These are phyloP conservation scores for Menura novaehollandiae DNA, from an alignment of 2,113 vertebrate genomes.

Conservation along the genomic window DNA sequence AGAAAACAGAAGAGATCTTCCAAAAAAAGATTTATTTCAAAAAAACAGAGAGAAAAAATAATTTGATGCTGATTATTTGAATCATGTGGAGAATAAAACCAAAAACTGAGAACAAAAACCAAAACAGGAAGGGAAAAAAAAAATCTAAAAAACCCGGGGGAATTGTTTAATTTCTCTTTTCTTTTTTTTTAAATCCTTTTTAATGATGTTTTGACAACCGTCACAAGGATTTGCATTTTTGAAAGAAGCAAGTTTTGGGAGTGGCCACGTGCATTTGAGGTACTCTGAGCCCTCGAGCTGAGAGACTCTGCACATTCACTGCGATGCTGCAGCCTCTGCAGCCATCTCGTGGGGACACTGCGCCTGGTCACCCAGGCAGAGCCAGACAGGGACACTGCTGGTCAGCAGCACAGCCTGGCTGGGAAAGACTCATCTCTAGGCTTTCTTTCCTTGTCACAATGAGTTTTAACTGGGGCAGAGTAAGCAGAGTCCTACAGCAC, in stretches of 20 bases:
- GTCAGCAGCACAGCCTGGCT: background rate
- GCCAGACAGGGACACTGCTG: fast-evolving
- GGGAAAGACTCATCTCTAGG: fast-evolving
- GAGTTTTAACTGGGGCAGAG: too few species aligned
- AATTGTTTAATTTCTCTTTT: background rate
- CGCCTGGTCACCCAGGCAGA: background rate
- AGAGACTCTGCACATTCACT: fast-evolving
- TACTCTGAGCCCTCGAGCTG: fast-evolving
- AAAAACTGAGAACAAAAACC: background rate
- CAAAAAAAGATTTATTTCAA: background rate
- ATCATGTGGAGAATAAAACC: background rate
- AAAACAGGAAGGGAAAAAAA: background rate
- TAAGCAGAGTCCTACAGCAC: background rate
- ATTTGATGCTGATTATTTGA: background rate
- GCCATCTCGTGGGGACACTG: conserved; percentile 11
- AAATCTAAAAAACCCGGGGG: fast-evolving
- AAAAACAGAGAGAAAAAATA: background rate
- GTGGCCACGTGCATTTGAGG: fast-evolving
- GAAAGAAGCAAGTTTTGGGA: background rate
- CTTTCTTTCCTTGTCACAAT: background rate
- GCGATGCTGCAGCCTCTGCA: background rate
- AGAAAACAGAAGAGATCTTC: background rate
- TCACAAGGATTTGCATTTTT: background rate
- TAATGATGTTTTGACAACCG: background rate
- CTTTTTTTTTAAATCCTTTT: background rate